Base-by-base conservation (phyloP, 1,140 invertebrate genomes). In the Drosophila parvula region DNA sequence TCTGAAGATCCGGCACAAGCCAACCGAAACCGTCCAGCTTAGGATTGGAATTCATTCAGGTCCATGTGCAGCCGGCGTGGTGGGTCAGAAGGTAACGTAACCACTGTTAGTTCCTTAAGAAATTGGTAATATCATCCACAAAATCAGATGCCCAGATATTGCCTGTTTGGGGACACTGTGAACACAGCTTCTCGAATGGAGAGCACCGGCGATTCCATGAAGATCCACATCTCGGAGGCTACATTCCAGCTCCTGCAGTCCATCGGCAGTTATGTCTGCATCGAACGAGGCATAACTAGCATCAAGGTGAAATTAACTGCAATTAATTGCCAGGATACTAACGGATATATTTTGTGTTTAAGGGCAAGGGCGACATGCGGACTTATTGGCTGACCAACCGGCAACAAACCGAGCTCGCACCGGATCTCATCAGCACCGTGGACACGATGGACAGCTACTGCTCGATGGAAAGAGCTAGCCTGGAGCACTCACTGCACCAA, bases 141-240 rank as follows among this genome's bases (percentile, higher is more conserved):
- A 47, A 36, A 11, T 51, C 96, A 96, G 58, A 97, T 97, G 97
- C 97, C 97, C 3, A 92, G 97, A 41, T 98, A 98, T 92, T 98
- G 97, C 90, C 93, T 98, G 2, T 98, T 99, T 93, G 98, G 97
- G 0, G 98, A 98, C 92, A 98, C 97, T 1, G 97, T 98, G 12
- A 98, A 98, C 91, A 98, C 97, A 11, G 97, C 97, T 0, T 90
- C 81, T 3, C 94, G 97, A 76, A 98, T 98, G 97, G 97, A 99
- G 92, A 97, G 96, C 45, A 96, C 96, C 47, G 95, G 95, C 92
- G 90, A 90, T 22, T 95, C 97, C 0, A 98, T 98, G 96, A 96
- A 96, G 92, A 97, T 99, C 71, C 98, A 99, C 85, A 97, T 99
- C 81, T 98, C 97, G 0, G 95, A 98, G 83, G 95, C 95, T 3